phyloP scores from a whole-genome alignment of 1,140 invertebrate genomes.

The Aphelenchoides fujianensis region DNA sequence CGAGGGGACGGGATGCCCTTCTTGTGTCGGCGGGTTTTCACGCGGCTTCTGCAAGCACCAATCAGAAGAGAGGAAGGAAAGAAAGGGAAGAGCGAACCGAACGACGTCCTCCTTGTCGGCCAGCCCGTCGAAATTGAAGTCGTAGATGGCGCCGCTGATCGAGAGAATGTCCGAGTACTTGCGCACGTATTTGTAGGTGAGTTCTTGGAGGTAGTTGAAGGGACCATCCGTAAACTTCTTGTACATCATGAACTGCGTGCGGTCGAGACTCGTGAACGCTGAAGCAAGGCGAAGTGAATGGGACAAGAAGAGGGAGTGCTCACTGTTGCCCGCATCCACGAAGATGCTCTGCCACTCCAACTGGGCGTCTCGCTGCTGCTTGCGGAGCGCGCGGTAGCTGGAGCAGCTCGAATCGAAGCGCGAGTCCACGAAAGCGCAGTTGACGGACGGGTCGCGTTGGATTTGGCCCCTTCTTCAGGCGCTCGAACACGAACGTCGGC shows the following conservation, averaged over 20 bases:
- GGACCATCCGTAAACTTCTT: slow-evolving; percentile 37
- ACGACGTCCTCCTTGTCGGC: slow-evolving; percentile 26
- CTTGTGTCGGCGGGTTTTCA: not conserved
- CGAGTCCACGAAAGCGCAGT: not conserved
- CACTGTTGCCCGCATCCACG: slow-evolving; percentile 20
- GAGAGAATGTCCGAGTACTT: not conserved
- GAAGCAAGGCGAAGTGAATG: too few relatives aligned
- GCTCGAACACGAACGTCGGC: slow-evolving; percentile 30
- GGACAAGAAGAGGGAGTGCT: too few relatives aligned
- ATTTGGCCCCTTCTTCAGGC: slow-evolving; percentile 13
- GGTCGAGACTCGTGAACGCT: slow-evolving; percentile 23
- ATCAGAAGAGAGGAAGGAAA: too few relatives aligned
- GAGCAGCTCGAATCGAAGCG: slow-evolving; percentile 25
- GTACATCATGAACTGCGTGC: slow-evolving; percentile 31
- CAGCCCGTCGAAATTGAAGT: slow-evolving; percentile 40
- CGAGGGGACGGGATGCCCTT: slow-evolving; percentile 9
- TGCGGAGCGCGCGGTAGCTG: not conserved
- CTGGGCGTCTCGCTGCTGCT: not conserved
- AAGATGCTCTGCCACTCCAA: slow-evolving; percentile 28
- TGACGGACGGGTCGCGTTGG: not conserved
- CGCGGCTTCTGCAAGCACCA: not conserved
- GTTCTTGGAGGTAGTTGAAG: slow-evolving; percentile 32
- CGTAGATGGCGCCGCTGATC: slow-evolving; percentile 41
- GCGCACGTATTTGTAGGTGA: slow-evolving; percentile 38
- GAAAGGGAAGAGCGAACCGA: too few relatives aligned